These are phyloP conservation scores for Vesta saturnalis DNA, from an alignment of 2,888 invertebrate genomes.

Conservation along the genomic window DNA sequence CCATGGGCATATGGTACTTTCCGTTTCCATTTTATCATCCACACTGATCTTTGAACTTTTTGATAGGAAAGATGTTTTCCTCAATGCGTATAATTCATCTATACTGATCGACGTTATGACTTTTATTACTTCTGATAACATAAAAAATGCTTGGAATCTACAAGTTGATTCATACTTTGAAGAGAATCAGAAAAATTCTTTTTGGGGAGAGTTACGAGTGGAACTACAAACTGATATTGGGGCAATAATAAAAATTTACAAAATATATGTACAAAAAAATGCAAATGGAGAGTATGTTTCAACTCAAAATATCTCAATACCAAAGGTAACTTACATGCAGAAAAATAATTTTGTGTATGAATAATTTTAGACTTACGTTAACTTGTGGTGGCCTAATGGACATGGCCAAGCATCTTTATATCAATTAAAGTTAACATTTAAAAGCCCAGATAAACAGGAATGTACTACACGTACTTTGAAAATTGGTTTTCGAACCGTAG, in stretches of 20 bases:
- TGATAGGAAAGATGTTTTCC: slow-evolving; percentile 72
- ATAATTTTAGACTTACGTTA: slow-evolving; percentile 62
- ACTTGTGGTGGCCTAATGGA: slow-evolving; percentile 96
- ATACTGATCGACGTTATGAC: slow-evolving; percentile 71
- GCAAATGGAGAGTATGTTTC: slow-evolving; percentile 56
- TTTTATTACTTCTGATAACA: slow-evolving; percentile 30
- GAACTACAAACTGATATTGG: slow-evolving; percentile 42
- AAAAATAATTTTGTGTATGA: neutral
- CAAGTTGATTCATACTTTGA: slow-evolving; percentile 61
- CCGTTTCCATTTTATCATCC: neutral
- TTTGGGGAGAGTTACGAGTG: slow-evolving; percentile 46
- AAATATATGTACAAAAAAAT: slow-evolving; percentile 39
- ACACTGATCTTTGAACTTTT: slow-evolving; percentile 31
- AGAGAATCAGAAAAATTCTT: slow-evolving; percentile 38
- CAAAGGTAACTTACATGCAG: slow-evolving; percentile 44
- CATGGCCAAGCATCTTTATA: slow-evolving; percentile 85
- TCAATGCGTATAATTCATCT: slow-evolving; percentile 73
- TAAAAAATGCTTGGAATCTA: slow-evolving; percentile 61
- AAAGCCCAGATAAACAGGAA: slow-evolving; percentile 56
- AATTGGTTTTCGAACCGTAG: slow-evolving; percentile 88
- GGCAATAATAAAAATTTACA: slow-evolving; percentile 33
- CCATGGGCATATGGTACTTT: slow-evolving; percentile 88
- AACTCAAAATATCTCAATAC: slow-evolving; percentile 23
- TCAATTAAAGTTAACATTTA: slow-evolving; percentile 67
- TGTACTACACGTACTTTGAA: slow-evolving; percentile 65